These are phyloP conservation scores for Ophion ellenae DNA, from an alignment of 2,888 invertebrate genomes.

Conservation along the genomic window DNA sequence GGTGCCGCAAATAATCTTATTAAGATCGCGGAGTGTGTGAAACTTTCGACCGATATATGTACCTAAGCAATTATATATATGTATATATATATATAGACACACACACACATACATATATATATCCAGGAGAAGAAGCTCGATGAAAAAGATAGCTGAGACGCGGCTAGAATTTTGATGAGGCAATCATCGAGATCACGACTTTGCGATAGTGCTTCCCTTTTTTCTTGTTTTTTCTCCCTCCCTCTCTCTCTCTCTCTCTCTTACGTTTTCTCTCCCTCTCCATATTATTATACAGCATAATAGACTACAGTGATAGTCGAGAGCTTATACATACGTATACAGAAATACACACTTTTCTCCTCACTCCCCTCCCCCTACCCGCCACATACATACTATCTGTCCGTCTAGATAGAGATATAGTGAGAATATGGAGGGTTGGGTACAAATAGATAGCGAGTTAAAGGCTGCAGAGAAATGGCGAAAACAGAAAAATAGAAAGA, in stretches of 20 bases:
- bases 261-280: slow-evolving; percentile 2
- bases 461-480: slow-evolving; percentile 9
- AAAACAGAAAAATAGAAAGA: slow-evolving; percentile 10
- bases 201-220: slow-evolving; percentile 47
- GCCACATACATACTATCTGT: background rate
- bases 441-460: slow-evolving; percentile 31
- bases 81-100: background rate
- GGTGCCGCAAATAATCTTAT: slow-evolving; percentile 5
- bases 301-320: slow-evolving; percentile 45
- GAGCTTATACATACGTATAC: background rate
- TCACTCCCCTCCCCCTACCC: background rate
- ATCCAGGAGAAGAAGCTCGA: slow-evolving; percentile 12
- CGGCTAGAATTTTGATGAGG: slow-evolving; percentile 56
- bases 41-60: background rate
- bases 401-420: background rate
- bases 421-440: background rate
- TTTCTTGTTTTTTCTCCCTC: background rate
- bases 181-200: slow-evolving; percentile 58
- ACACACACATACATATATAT: too few relatives aligned
- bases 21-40: slow-evolving; percentile 1
- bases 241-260: slow-evolving; percentile 11
- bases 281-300: slow-evolving; percentile 56
- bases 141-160: slow-evolving; percentile 48
- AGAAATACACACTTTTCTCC: background rate
- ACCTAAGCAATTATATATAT: background rate